A percentile compares a stretch with the other conserved stretches of the same genome.
Conservation (phyloP, 1,140 invertebrate genomes). For the Neodiprion virginianus region DNA sequence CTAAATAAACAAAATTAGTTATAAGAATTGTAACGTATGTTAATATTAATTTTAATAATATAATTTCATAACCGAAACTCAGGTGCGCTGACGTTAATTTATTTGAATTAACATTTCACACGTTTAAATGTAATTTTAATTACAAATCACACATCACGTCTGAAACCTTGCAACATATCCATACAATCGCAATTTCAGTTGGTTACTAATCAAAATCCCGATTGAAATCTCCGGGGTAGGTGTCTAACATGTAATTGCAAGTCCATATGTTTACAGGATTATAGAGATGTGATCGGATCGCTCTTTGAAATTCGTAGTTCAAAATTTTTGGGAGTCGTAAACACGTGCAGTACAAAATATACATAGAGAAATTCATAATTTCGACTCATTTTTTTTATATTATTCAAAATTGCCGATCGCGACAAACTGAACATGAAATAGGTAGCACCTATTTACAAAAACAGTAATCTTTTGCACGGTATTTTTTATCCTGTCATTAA, state of each 20-base stretch:
- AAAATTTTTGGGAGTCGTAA: too few species aligned
- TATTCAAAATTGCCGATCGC: background rate
- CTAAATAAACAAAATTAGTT: conserved; percentile 61
- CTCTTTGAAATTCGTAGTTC: too few species aligned
- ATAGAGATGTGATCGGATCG: background rate
- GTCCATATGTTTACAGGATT: too few species aligned
- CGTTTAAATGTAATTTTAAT: conserved; percentile 2
- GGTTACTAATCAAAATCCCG: background rate
- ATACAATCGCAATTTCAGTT: background rate
- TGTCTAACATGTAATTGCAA: too few species aligned
- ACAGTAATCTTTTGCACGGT: background rate
- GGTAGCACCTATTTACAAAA: background rate
- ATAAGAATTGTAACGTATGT: conserved; percentile 56
- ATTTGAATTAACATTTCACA: background rate
- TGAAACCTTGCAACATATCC: conserved; percentile 12
- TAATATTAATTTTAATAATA: conserved; percentile 63
- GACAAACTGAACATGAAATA: background rate
- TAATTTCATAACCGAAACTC: conserved; percentile 48
- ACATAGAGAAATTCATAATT: too few species aligned
- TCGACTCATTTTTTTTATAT: too few species aligned
- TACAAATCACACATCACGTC: conserved; percentile 12
- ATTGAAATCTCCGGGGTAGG: background rate
- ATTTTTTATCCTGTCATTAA: too few species aligned
- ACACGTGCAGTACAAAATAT: too few species aligned
- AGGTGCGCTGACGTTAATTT: background rate